Base-by-base conservation (phyloP, 2,797 vertebrate genomes). In the Epinephelus malabaricus region DNA sequence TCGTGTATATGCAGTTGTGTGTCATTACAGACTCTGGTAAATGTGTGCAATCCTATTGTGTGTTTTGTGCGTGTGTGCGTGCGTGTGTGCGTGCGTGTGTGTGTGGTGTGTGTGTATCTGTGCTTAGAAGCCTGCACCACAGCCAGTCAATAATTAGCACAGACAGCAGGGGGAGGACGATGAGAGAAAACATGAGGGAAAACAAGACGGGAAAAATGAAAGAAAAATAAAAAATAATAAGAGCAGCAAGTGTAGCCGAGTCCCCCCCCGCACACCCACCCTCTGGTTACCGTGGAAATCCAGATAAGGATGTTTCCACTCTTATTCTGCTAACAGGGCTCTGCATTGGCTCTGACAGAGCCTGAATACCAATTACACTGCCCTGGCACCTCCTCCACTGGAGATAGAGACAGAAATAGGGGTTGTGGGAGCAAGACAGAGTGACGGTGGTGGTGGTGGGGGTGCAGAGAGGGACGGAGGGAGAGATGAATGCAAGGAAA, bases 251-350 rank as follows among this genome's bases (percentile, higher is more conserved):
- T 59, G 38, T 71, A 76, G 78, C 79, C 45, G 77, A 86, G 71
- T 53, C 21, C 5, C 43, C 21, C 71, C 69, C 73, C 19, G 15
- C 27, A 23, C 38, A 63, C 72, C 68, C 25, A 25, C 68, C 73
- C 83, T 69, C 61, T 40, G 84, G 90, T 93, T 93, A 90, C 86
- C 63, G 86, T 87, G 85, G 82, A 94, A 92, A 94, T 93, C 92
- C 91, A 92, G 92, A 93, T 93, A 92, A 93, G 93, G 80, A 88
- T 92, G 91, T 93, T 94, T 91, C 88, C 72, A 83, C 91, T 92
- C 71, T 86, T 90, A 83, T 84, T 91, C 85, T 85, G 73, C 87
- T 90, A 93, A 92, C 87, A 87, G 84, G 81, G 76, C 82, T 90
- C 91, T 92, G 88, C 91, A 89, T 90, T 78, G 83, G 89, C 75